A percentile compares a stretch with the other conserved stretches of the same genome.
Conservation (phyloP, 2,113 vertebrate species). For the Amphiprion percula region DNA sequence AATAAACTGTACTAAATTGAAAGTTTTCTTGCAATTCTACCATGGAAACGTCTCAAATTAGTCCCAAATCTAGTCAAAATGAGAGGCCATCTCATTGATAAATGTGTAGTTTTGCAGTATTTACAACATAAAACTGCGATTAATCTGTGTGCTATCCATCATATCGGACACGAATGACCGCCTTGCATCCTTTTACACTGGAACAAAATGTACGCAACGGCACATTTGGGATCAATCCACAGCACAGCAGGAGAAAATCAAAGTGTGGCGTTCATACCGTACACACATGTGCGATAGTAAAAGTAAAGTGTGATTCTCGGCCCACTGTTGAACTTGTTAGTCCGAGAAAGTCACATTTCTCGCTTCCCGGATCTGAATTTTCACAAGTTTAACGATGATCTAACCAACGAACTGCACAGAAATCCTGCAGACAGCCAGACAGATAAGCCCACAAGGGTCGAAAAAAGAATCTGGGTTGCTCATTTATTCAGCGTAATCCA, state of each 20-base stretch:
- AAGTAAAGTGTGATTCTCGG: background rate
- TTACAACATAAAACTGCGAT: background rate
- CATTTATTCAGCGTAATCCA: conserved; percentile 34
- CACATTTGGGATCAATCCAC: no score
- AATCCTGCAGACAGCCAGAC: conserved; percentile 13
- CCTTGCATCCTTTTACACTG: background rate
- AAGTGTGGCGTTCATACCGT: no score
- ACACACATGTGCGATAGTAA: no score
- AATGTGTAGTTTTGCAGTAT: background rate
- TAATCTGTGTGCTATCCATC: background rate
- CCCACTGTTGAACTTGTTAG: background rate
- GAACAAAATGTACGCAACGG: background rate
- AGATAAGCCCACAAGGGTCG: conserved; percentile 5
- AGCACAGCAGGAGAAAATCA: no score
- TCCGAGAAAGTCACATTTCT: background rate
- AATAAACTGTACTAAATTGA: background rate
- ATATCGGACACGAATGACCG: background rate
- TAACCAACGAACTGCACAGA: background rate
- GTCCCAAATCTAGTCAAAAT: background rate
- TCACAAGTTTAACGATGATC: no score
- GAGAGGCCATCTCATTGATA: background rate
- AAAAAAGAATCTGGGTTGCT: conserved; percentile 5
- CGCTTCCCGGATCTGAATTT: no score
- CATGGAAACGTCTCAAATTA: background rate
- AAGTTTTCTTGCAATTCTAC: background rate